Conservation (phyloP, 2,797 vertebrate genomes). For the Eulemur albifrons region DNA sequence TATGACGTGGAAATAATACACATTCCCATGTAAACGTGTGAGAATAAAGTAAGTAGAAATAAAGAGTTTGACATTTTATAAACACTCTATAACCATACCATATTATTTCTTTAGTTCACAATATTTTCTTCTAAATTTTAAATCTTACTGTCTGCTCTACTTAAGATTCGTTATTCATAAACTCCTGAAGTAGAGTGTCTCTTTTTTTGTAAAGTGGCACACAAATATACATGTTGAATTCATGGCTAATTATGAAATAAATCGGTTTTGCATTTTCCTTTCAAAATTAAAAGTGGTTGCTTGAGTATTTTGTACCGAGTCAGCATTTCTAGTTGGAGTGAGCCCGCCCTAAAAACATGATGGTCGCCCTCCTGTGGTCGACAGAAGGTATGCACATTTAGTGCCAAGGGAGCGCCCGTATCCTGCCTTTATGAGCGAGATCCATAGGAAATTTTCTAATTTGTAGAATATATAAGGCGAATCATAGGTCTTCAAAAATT, state of each 20-base stretch:
- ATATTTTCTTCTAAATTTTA: background rate
- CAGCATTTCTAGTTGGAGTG: background rate
- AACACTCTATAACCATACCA: background rate
- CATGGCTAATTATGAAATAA: background rate
- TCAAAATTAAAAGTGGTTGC: background rate
- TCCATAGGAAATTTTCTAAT: background rate
- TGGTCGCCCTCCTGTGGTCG: conserved; percentile 49
- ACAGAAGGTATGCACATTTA: background rate
- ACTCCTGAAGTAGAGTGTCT: background rate
- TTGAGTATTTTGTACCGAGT: background rate
- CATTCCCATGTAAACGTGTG: background rate
- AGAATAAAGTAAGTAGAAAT: background rate
- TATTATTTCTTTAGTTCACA: background rate
- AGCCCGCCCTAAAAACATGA: background rate
- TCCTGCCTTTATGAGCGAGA: background rate
- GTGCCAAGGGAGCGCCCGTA: background rate
- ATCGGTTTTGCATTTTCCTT: background rate
- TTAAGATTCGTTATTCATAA: background rate
- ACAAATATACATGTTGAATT: background rate
- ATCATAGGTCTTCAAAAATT: background rate
- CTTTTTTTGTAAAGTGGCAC: background rate
- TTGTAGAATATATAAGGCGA: background rate
- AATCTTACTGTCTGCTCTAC: background rate
- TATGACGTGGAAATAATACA: background rate
- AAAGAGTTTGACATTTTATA: background rate